Conservation (phyloP, 1,140 invertebrate genomes). For the Diploscapter pachys region DNA sequence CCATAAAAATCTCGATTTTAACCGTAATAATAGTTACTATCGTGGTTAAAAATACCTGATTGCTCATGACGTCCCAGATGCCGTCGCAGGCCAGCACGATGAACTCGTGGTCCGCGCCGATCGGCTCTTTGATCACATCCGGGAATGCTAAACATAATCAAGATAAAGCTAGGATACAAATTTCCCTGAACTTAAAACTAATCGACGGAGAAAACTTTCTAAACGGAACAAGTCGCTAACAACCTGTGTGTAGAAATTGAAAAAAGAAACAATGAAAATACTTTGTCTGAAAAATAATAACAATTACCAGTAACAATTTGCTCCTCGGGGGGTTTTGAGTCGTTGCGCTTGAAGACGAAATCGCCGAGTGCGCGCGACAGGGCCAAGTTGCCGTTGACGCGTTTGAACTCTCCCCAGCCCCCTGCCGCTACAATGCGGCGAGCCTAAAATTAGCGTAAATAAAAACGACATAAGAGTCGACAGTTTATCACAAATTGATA, state of each 20-base stretch:
- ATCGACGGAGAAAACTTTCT: too few relatives aligned
- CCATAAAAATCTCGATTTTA: too few relatives aligned
- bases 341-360: constrained; percentile 91
- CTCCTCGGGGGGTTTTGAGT: constrained; percentile 76
- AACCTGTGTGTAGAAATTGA: too few relatives aligned
- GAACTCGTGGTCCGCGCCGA: constrained; percentile 92
- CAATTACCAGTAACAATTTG: constrained; percentile 88
- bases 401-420: constrained; percentile 91
- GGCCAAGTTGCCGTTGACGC: constrained; percentile 88
- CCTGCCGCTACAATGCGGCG: constrained; percentile 82
- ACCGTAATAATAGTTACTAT: constrained; percentile 63
- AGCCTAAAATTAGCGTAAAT: constrained; percentile 62
- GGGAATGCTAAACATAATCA: constrained; percentile 72
- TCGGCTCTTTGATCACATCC: constrained; percentile 76
- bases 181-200: too few relatives aligned
- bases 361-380: constrained; percentile 92
- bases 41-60: constrained; percentile 65
- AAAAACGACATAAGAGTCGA: too few relatives aligned
- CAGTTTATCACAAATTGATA: too few relatives aligned
- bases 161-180: too few relatives aligned
- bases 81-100: constrained; percentile 94
- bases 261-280: neutral
- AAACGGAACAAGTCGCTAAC: too few relatives aligned
- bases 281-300: neutral
- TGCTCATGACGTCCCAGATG: constrained; percentile 97